Percentiles rank a stretch among this genome's conserved stretches.
These are phyloP conservation scores for Galeruca laticollis DNA, from an alignment of 2,888 invertebrate species.

Conservation along the genomic window DNA sequence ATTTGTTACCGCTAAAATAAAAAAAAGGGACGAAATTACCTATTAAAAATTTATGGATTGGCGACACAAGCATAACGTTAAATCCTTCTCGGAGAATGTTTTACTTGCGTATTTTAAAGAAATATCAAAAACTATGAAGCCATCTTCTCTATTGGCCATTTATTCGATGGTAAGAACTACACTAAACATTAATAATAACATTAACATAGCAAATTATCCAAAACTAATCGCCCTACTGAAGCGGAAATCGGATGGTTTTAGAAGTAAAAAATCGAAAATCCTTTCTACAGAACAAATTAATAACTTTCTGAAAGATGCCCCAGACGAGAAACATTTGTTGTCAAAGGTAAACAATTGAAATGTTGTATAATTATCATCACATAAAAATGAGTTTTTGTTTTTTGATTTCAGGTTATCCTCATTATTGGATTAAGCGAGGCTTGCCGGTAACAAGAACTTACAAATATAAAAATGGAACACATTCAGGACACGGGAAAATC, in stretches of 20 bases:
- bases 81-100: slow-evolving; percentile 29
- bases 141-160: slow-evolving; percentile 24
- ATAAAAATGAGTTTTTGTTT: neutral
- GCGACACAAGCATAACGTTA: slow-evolving; percentile 27
- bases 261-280: neutral
- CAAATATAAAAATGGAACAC: too few relatives aligned
- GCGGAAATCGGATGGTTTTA: slow-evolving; percentile 13
- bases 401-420: slow-evolving; percentile 6
- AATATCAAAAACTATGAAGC: slow-evolving; percentile 17
- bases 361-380: too few relatives aligned
- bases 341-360: too few relatives aligned
- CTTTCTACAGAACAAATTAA: neutral
- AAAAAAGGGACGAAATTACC: slow-evolving; percentile 22
- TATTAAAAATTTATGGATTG: slow-evolving; percentile 25
- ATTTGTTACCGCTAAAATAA: slow-evolving; percentile 4
- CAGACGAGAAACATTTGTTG: too few relatives aligned
- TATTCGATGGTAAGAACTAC: slow-evolving; percentile 31
- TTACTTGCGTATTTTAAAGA: slow-evolving; percentile 21
- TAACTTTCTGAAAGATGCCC: neutral
- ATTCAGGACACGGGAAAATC: slow-evolving; percentile 11
- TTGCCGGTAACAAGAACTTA: slow-evolving; percentile 1
- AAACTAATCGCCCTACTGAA: neutral
- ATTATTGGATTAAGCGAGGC: slow-evolving; percentile 8
- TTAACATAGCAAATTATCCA: neutral
- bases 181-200: slow-evolving; percentile 21